Conservation (phyloP, 2,888 invertebrate genomes). For the Agriopis aurantiaria region DNA sequence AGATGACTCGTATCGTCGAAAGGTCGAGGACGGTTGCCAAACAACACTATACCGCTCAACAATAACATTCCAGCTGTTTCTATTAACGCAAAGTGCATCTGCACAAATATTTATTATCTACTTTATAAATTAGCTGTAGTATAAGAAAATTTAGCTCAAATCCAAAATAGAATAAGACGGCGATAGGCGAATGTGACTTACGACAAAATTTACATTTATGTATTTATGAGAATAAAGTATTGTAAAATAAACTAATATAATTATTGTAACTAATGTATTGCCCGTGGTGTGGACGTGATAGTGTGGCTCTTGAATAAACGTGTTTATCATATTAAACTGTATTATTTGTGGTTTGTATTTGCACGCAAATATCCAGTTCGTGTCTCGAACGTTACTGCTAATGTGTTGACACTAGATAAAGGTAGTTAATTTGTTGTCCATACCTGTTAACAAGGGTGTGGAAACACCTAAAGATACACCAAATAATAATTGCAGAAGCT, state of each 20-base stretch:
- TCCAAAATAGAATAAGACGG: constrained; percentile 34
- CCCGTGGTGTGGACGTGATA: constrained; percentile 67
- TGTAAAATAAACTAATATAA: constrained; percentile 51
- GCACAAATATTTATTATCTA: constrained; percentile 65
- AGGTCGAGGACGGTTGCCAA: constrained; percentile 81
- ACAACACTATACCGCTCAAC: constrained; percentile 67
- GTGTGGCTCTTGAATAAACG: constrained; percentile 77
- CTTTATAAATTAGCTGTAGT: constrained; percentile 35
- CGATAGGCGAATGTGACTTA: constrained; percentile 10
- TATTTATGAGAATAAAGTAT: constrained; percentile 35
- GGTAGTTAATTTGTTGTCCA: constrained; percentile 11
- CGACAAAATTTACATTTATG: constrained; percentile 30
- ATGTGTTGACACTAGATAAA: constrained; percentile 28
- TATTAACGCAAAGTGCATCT: constrained; percentile 59
- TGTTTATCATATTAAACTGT: constrained; percentile 74
- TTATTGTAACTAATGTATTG: constrained; percentile 68
- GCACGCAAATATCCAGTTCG: constrained; percentile 48
- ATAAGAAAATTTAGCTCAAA: constrained; percentile 40
- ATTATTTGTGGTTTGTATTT: constrained; percentile 66
- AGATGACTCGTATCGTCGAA: constrained; percentile 72
- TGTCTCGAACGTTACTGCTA: constrained; percentile 40
- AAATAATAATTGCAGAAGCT: background rate
- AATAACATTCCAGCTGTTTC: constrained; percentile 76
- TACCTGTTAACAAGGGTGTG: constrained; percentile 23
- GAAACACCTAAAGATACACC: background rate